Conservation (phyloP, 2,888 invertebrate species). For the Drymonia ruficornis region DNA sequence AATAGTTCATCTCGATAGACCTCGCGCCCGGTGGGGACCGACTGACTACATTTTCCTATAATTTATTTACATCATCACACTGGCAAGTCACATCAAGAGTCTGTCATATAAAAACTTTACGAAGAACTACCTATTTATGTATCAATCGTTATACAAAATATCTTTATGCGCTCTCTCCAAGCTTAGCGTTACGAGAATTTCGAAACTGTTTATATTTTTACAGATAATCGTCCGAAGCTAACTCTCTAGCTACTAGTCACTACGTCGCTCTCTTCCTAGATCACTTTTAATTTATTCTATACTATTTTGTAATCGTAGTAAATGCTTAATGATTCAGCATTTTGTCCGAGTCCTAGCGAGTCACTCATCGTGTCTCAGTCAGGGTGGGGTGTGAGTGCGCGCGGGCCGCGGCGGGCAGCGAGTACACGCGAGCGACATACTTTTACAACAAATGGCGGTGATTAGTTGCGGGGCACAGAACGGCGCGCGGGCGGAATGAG, state of each 20-base stretch:
- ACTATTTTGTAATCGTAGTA: conserved; percentile 65
- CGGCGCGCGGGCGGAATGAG: conserved; percentile 48
- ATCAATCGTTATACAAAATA: conserved; percentile 83
- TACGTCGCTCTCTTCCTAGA: conserved; percentile 64
- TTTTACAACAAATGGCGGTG: conserved; percentile 28
- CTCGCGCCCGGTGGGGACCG: conserved; percentile 50
- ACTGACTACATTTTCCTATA: conserved; percentile 52
- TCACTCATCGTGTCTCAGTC: conserved; percentile 31
- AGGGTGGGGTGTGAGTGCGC: conserved; percentile 37
- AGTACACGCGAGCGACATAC: conserved; percentile 31
- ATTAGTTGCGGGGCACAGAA: conserved; percentile 32
- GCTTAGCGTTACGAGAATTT: conserved; percentile 66
- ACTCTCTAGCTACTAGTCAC: conserved; percentile 69
- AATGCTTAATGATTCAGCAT: conserved; percentile 73
- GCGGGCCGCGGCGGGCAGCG: conserved; percentile 38
- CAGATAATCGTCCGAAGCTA: conserved; percentile 57
- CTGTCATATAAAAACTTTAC: conserved; percentile 80
- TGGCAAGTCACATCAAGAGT: conserved; percentile 80
- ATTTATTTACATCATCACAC: conserved; percentile 80
- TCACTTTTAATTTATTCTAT: conserved; percentile 60
- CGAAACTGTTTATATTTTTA: conserved; percentile 48
- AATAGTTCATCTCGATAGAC: conserved; percentile 46
- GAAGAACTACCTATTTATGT: conserved; percentile 70
- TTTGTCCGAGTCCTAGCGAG: conserved; percentile 51
- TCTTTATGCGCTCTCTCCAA: conserved; percentile 72